phyloP scores from a whole-genome alignment of 1,140 invertebrate genomes.

The Macrotrachela quadricornifera region DNA sequence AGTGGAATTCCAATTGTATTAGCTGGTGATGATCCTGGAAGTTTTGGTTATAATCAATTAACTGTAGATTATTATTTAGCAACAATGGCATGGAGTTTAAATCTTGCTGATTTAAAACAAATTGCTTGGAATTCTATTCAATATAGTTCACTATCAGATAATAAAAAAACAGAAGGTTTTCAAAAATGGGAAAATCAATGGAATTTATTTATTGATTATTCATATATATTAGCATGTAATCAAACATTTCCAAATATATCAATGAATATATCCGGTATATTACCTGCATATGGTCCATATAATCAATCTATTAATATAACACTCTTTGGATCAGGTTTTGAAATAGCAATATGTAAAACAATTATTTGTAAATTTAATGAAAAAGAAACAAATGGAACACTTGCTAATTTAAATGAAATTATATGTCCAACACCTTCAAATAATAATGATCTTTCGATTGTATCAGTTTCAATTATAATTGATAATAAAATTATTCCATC shows the following conservation, averaged over 20 bases:
- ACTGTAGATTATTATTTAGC: conserved; percentile 17
- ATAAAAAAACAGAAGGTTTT: conserved; percentile 11
- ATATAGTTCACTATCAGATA: conserved; percentile 12
- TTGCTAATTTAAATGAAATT: not conserved
- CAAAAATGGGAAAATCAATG: conserved; percentile 13
- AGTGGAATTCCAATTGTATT: conserved; percentile 16
- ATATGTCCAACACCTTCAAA: not conserved
- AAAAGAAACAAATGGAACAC: not conserved
- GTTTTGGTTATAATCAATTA: conserved; percentile 16
- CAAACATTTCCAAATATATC: not conserved
- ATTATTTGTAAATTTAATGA: not conserved
- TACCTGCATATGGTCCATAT: not conserved
- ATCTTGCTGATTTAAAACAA: conserved; percentile 13
- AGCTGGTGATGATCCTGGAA: conserved; percentile 15
- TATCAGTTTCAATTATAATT: no score
- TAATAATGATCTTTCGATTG: no score
- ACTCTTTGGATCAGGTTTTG: conserved; percentile 2
- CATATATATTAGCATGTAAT: conserved; percentile 11
- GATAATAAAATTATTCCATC: no score
- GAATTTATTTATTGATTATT: conserved; percentile 10
- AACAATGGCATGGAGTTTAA: conserved; percentile 15
- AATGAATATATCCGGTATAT: not conserved
- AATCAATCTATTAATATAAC: not conserved
- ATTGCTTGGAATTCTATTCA: conserved; percentile 13
- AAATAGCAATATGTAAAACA: conserved; percentile 3